Evolutionary conservation across 2,888 invertebrate species (phyloP).

Genomic region (Metopia argyrocephala): DNA sequence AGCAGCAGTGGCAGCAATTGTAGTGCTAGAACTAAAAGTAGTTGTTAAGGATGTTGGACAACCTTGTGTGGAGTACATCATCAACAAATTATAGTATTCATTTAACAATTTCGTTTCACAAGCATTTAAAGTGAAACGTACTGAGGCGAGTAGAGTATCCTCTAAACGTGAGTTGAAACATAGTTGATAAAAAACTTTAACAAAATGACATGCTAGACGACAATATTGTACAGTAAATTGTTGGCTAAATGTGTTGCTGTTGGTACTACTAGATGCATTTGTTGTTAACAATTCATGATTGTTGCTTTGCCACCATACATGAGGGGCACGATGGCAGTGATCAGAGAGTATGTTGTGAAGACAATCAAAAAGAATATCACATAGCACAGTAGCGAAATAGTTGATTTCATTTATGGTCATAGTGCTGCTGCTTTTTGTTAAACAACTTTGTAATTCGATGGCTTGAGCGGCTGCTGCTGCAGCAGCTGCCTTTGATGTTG

Average conservation of each 20-base stretch:
- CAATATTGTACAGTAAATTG: constrained; percentile 68
- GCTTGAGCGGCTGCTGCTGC: constrained; percentile 47
- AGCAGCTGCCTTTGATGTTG: constrained; percentile 51
- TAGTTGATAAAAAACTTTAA: constrained; percentile 74
- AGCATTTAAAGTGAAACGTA: constrained; percentile 65
- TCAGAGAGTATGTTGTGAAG: constrained; percentile 69
- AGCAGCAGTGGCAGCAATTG: constrained; percentile 1
- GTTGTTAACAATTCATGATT: not conserved
- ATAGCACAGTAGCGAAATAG: constrained; percentile 77
- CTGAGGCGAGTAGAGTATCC: constrained; percentile 53
- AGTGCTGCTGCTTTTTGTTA: constrained; percentile 38
- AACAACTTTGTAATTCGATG: constrained; percentile 51
- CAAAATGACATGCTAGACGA: constrained; percentile 74
- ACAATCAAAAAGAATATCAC: constrained; percentile 75
- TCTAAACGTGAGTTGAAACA: constrained; percentile 68
- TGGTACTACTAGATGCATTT: constrained; percentile 1
- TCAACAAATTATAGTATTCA: constrained; percentile 73
- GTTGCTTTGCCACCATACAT: not conserved
- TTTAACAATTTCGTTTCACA: constrained; percentile 75
- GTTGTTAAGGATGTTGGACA: constrained; percentile 46
- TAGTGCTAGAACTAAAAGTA: not conserved
- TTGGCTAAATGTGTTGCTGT: constrained; percentile 26
- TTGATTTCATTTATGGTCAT: constrained; percentile 75
- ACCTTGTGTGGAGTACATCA: constrained; percentile 55
- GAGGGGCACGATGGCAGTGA: constrained; percentile 52